Base-by-base conservation (phyloP, 2,888 invertebrate species). In the Caenorhabditis sulstoni region DNA sequence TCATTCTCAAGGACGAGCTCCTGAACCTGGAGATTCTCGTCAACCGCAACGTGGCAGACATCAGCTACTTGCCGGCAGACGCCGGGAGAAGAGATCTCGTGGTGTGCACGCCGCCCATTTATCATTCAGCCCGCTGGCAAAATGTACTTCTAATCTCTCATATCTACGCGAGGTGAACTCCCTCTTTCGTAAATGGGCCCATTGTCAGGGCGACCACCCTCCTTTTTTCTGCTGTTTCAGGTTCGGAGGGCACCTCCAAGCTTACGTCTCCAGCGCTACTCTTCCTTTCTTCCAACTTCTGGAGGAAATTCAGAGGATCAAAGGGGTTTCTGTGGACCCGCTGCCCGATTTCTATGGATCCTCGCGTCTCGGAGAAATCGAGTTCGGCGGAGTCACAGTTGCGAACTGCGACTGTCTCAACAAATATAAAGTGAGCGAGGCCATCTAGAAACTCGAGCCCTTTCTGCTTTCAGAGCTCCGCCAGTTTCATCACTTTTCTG, bases 351-450 rank as follows among this genome's bases (percentile, higher is more conserved):
- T 73, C 11, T 65, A 41, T 16, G 73, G 58, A 22, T 49, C 57
- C 1, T 18, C 37, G 0, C 47, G 18, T 7, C 9, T 64, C 7
- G 50, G 50, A 3, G 73, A 64, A 35, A 45, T 73, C 4, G 73
- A 73, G 16, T 73, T 73, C 37, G 73, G 73, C 0, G 73, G 73
- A 16, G 62, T 73, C 12, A 71, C 71, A 1, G 62, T 71, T 12
- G 62, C 71, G 23, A 71, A 64, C 20, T 47, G 62, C 11, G 71
- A 71, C 22, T 71, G 71, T 29, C 35, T 71, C 41, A 62, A 45
- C 18, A 71, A 71, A 35, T 71, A 71, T 39, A 71, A 64, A 37
- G 70, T 70, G 3, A 16, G 29, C 8, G n/a, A 9, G 35, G 16
- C 29, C 0, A 16, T n/a, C 12, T 7, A 18, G 14, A 44, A 44